Base-by-base conservation (phyloP, 2,888 invertebrate species). In the Rhogogaster chlorosoma region DNA sequence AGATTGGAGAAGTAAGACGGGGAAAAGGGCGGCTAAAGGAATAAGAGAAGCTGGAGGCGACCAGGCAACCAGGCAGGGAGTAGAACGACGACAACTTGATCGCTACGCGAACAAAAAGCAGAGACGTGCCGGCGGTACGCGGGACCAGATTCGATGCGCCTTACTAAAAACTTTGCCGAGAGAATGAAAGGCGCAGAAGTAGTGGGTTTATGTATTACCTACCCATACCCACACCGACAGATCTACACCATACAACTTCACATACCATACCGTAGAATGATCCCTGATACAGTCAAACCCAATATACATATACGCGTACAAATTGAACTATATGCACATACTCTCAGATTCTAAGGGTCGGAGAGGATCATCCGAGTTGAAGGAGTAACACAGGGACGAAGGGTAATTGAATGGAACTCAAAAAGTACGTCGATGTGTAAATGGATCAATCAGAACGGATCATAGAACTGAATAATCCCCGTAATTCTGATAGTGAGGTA, bases 101-200 rank as follows among this genome's bases (percentile, higher is more conserved):
- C 85, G 67, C 53, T 83, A 53, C 71, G 83, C 71, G 82, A 71
- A 85, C 85, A 85, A 85, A 85, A 85, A 85, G 36, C 83, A 61
- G 42, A 85, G 85, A 85, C 85, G 85, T 85, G 85, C 82, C 61
- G 82, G 85, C 83, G 83, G 85, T 85, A 67, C 85, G 70, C 64
- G 85, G 85, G 70, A 45, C 85, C 82, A 67, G 85, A 85, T 85
- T 85, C 85, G 85, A 80, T 82, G 42, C 85, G 82, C 42, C 53
- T 82, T 82, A 80, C 80, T 80, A 80, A 80, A 80, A 80, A 80
- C 80, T 80, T 42, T 61, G 38, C 57, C 80, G 38, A 36, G 29
- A 26, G 61, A 61, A 61, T 80, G 36, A 38, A 80, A 80, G 61
- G 80, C 38, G 53, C 2, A 53, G 15, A 53, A 29, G 61, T 61